phyloP scores from a whole-genome alignment of 92 coral and sea anemone species.

The Parazoanthus atlanticus region DNA sequence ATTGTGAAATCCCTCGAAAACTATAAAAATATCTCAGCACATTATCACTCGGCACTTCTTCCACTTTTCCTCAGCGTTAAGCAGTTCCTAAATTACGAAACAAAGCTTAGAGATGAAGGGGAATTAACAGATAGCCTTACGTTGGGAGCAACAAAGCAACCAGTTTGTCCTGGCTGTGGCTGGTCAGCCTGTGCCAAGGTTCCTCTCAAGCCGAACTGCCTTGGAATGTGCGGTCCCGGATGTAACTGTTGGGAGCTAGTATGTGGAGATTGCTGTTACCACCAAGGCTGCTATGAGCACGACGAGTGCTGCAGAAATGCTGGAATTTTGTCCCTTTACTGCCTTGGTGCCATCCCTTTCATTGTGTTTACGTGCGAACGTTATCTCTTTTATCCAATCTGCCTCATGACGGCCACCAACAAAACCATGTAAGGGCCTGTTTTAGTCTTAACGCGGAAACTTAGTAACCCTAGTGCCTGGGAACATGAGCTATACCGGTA shows the following conservation, averaged over 20 bases:
- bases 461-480: too few relatives aligned
- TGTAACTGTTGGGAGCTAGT: conserved; percentile 50
- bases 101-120: not conserved
- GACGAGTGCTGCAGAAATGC: conserved; percentile 45
- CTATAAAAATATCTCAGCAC: not conserved
- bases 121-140: not conserved
- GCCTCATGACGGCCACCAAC: not conserved
- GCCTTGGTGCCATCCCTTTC: conserved; percentile 28
- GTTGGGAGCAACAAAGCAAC: not conserved
- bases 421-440: too few relatives aligned
- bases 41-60: not conserved
- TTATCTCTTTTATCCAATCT: not conserved
- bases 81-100: not conserved
- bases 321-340: conserved; percentile 8
- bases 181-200: not conserved
- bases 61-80: not conserved
- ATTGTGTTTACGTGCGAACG: not conserved
- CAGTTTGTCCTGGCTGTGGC: not conserved
- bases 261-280: conserved; percentile 54
- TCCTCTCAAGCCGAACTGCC: conserved; percentile 24
- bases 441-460: too few relatives aligned
- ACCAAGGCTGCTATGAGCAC: conserved; percentile 53
- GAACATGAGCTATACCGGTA: too few relatives aligned
- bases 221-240: conserved; percentile 60
- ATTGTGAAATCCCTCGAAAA: not conserved